These are phyloP conservation scores for Conistra vaccinii DNA, from an alignment of 2,888 invertebrate genomes.

Conservation along the genomic window DNA sequence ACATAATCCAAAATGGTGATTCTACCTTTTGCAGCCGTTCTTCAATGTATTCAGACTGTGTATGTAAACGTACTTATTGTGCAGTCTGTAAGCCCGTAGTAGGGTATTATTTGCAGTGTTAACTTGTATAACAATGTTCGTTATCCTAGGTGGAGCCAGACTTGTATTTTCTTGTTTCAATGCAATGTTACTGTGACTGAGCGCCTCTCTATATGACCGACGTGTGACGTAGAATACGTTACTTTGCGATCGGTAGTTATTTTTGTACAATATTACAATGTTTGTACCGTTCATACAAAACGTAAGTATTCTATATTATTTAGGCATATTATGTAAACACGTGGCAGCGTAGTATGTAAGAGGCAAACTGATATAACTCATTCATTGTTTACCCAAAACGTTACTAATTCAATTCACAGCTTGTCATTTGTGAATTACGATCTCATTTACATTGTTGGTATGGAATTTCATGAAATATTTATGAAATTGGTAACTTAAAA, in stretches of 20 bases:
- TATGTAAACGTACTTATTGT: constrained; percentile 30
- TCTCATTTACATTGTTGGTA: constrained; percentile 14
- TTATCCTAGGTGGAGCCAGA: constrained; percentile 34
- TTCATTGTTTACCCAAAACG: not conserved
- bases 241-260: not conserved
- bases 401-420: constrained; percentile 12
- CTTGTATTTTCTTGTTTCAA: constrained; percentile 43
- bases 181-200: constrained; percentile 45
- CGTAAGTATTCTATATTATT: constrained; percentile 8
- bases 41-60: constrained; percentile 15
- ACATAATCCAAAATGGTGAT: not conserved
- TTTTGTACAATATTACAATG: constrained; percentile 9
- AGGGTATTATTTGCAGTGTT: constrained; percentile 30
- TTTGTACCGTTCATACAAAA: constrained; percentile 2
- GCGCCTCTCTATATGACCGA: constrained; percentile 41
- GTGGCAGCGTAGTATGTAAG: not conserved
- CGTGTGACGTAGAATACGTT: constrained; percentile 14
- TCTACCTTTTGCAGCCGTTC: not conserved
- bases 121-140: constrained; percentile 37
- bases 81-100: constrained; percentile 1
- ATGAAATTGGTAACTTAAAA: not conserved
- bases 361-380: constrained; percentile 9
- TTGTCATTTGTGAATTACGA: constrained; percentile 18
- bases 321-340: not conserved
- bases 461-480: constrained; percentile 7